Percentiles rank a stretch among this genome's conserved stretches.
These are phyloP conservation scores for Tetanocera ferruginea DNA, from an alignment of 2,888 invertebrate genomes.

Conservation along the genomic window DNA sequence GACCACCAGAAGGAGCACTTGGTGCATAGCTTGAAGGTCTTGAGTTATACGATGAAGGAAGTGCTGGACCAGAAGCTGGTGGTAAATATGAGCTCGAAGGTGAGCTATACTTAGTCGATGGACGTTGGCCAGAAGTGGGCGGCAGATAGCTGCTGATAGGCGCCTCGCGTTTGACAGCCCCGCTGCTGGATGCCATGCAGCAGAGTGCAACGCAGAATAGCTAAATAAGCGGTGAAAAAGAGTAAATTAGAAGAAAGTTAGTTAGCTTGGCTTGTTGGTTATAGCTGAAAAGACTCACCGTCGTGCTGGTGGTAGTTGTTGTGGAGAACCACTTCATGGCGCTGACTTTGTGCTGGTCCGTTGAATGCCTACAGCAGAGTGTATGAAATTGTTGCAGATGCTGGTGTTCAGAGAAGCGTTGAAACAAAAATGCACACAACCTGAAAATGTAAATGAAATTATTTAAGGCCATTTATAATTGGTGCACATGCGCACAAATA, in stretches of 20 bases:
- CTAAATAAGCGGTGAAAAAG: constrained; percentile 48
- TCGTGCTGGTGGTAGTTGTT: constrained; percentile 45
- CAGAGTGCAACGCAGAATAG: constrained; percentile 57
- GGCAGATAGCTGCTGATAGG: constrained; percentile 65
- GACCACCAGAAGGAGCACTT: constrained; percentile 48
- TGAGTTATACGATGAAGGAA: constrained; percentile 28
- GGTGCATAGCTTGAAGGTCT: constrained; percentile 65
- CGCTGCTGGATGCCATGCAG: constrained; percentile 51
- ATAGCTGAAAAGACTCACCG: constrained; percentile 57
- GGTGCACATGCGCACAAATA: background rate
- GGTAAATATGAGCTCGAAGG: constrained; percentile 74
- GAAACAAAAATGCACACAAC: background rate
- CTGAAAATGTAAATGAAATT: background rate
- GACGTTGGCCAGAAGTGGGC: constrained; percentile 70
- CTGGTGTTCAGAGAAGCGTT: background rate
- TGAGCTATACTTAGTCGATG: constrained; percentile 64
- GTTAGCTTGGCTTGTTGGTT: background rate
- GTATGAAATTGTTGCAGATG: background rate
- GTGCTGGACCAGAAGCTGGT: constrained; percentile 69
- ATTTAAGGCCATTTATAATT: background rate
- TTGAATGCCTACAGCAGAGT: background rate
- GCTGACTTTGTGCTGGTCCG: constrained; percentile 9
- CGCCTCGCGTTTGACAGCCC: constrained; percentile 67
- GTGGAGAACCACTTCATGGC: constrained; percentile 46
- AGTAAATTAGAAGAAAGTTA: constrained; percentile 11